A percentile compares a stretch with the other conserved stretches of the same genome.
These are phyloP conservation scores for Drosophila pruinosa DNA, from an alignment of 1,140 invertebrate genomes.

Conservation along the genomic window DNA sequence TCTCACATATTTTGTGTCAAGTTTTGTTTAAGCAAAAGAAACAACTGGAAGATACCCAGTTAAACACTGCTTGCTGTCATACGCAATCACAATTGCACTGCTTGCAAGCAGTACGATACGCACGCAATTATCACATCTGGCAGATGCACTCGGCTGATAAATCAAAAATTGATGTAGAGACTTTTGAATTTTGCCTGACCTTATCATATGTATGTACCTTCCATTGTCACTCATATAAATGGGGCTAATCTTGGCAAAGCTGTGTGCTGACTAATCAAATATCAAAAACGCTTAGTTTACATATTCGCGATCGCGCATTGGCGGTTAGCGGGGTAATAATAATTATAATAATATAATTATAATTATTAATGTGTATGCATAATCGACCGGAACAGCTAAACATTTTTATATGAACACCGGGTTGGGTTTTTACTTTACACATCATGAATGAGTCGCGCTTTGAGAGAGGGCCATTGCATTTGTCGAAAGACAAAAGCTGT, in stretches of 20 bases:
- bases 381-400: slow-evolving; percentile 1
- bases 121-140: neutral
- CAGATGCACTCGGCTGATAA: neutral
- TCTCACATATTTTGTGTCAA: slow-evolving; percentile 1
- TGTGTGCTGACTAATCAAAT: slow-evolving; percentile 35
- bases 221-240: neutral
- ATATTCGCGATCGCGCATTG: neutral
- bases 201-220: neutral
- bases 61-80: neutral
- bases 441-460: slow-evolving; percentile 26
- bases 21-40: neutral
- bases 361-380: neutral
- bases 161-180: too few species aligned
- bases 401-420: neutral
- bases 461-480: slow-evolving; percentile 1
- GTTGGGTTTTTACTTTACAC: slow-evolving; percentile 5
- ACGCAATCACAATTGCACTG: too few species aligned
- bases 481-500: slow-evolving; percentile 15
- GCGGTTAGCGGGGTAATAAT: slow-evolving; percentile 7
- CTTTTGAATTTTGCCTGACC: neutral
- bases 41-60: neutral
- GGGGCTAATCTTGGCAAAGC: neutral
- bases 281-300: neutral
- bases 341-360: slow-evolving; percentile 2
- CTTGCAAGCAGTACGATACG: neutral